Evolutionary conservation across 2,113 vertebrate species (phyloP).

Genomic region (Labrus mixtus): DNA sequence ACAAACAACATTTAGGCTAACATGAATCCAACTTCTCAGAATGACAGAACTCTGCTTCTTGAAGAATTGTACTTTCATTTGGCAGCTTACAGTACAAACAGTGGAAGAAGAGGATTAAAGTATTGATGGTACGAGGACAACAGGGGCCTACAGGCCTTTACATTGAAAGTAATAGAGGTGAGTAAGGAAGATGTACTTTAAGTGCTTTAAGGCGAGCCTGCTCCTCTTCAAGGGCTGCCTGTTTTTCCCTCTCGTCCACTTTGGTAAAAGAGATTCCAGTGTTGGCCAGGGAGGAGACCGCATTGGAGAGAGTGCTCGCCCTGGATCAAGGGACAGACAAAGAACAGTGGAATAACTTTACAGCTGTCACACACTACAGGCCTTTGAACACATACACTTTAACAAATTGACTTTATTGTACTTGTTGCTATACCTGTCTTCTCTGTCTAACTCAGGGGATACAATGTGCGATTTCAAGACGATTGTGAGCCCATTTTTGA

Average conservation of each 20-base stretch:
- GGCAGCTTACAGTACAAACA: too few species aligned
- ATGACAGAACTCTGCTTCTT: too few species aligned
- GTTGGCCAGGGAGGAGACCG: slow-evolving; percentile 94
- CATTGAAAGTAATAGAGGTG: background rate
- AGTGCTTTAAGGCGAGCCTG: slow-evolving; percentile 93
- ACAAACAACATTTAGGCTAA: background rate
- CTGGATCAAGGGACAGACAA: slow-evolving; percentile 69
- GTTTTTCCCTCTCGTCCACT: slow-evolving; percentile 97
- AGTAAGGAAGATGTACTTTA: slow-evolving; percentile 85
- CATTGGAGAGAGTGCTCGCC: slow-evolving; percentile 95
- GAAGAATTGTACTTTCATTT: too few species aligned
- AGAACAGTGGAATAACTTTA: background rate
- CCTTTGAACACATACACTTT: background rate
- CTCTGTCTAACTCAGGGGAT: too few species aligned
- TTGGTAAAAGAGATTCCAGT: slow-evolving; percentile 95
- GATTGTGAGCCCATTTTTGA: too few species aligned
- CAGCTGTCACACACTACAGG: background rate
- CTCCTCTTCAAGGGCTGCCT: slow-evolving; percentile 94
- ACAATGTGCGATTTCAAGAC: too few species aligned
- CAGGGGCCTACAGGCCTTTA: too few species aligned
- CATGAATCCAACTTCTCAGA: background rate
- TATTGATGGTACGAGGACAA: too few species aligned
- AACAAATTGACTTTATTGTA: too few species aligned
- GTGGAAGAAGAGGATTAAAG: too few species aligned
- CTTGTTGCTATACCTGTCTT: too few species aligned